These are phyloP conservation scores for Brienomyrus longianalis DNA, from an alignment of 2,113 vertebrate genomes.

Conservation along the genomic window DNA sequence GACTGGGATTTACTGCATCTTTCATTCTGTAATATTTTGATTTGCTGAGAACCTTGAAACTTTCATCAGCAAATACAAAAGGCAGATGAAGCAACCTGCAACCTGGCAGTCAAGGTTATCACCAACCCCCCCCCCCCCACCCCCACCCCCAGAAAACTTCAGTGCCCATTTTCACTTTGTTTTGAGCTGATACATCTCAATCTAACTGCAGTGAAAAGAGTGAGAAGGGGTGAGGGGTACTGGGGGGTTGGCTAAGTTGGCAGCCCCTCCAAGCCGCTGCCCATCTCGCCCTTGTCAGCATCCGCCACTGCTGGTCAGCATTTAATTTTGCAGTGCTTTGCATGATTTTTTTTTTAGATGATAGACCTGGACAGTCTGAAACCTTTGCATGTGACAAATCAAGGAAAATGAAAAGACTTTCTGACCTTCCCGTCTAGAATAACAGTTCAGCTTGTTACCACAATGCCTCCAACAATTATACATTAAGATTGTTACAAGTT, in stretches of 20 bases:
- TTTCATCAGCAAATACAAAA: neutral
- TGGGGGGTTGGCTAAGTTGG: neutral
- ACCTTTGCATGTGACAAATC: neutral
- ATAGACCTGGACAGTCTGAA: neutral
- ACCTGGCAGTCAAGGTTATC: neutral
- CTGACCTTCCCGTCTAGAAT: neutral
- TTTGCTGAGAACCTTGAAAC: neutral
- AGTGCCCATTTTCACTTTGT: neutral
- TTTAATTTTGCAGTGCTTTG: neutral
- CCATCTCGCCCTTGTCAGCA: neutral
- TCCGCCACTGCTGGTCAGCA: neutral
- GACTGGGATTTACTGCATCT: neutral
- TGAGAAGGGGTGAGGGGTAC: neutral
- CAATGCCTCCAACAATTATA: neutral
- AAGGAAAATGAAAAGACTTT: neutral
- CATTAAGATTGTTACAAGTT: neutral
- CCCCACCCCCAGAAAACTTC: neutral
- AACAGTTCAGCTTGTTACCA: neutral
- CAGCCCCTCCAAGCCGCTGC: neutral
- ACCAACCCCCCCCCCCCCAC: accelerated
- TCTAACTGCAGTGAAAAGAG: neutral
- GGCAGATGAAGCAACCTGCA: neutral
- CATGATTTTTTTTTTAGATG: neutral
- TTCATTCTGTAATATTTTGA: neutral
- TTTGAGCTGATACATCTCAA: neutral